These are phyloP conservation scores for Ashinkailepas kermadecensis DNA, from an alignment of 2,888 invertebrate genomes.

Conservation along the genomic window DNA sequence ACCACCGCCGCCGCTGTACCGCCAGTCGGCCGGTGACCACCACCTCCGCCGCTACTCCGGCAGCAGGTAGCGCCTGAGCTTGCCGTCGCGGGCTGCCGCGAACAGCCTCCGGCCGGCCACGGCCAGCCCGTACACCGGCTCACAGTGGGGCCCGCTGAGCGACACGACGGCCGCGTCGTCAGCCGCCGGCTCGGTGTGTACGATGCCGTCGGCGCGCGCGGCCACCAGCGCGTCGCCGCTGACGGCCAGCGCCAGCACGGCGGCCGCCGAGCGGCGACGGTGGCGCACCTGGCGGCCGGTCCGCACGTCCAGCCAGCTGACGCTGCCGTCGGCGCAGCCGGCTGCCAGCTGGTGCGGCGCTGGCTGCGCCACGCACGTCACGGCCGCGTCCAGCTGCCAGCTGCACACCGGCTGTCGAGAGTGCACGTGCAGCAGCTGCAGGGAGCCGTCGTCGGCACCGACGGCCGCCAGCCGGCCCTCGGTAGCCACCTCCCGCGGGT, in stretches of 20 bases:
- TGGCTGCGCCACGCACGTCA: background rate
- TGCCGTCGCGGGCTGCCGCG: constrained; percentile 56
- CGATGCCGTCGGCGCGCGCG: constrained; percentile 49
- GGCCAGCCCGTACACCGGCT: constrained; percentile 57
- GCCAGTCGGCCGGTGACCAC: background rate
- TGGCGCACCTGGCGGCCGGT: constrained; percentile 47
- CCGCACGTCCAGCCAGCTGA: constrained; percentile 52
- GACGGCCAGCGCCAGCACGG: constrained; percentile 27
- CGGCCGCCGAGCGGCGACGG: constrained; percentile 19
- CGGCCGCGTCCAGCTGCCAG: constrained; percentile 14
- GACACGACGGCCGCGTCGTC: constrained; percentile 46
- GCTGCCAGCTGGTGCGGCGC: background rate
- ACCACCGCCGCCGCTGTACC: background rate
- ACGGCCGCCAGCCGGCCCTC: constrained; percentile 53
- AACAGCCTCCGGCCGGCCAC: constrained; percentile 53
- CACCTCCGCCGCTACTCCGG: background rate
- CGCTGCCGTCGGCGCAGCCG: constrained; percentile 51
- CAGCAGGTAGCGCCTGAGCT: constrained; percentile 52
- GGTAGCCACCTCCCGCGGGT: constrained; percentile 52
- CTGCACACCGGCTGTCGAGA: background rate
- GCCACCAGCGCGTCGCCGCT: constrained; percentile 46
- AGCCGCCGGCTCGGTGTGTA: constrained; percentile 50
- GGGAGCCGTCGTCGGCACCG: constrained; percentile 39
- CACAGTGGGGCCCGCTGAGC: constrained; percentile 62
- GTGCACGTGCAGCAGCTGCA: background rate